These are phyloP conservation scores for Pristionchus japonicus DNA, from an alignment of 2,888 invertebrate genomes.

Conservation along the genomic window DNA sequence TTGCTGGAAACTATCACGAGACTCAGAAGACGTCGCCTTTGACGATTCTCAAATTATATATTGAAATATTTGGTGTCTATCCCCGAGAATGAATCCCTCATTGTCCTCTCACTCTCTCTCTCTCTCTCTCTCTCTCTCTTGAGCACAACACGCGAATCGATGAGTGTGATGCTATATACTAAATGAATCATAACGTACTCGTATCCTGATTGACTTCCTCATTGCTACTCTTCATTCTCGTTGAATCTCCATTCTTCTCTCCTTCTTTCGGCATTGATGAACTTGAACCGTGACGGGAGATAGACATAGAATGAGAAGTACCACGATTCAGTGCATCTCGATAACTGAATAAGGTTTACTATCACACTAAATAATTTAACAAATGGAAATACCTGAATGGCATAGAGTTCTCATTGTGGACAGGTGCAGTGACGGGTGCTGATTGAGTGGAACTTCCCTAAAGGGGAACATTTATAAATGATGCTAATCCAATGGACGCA, in stretches of 20 bases:
- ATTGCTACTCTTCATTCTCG: constrained; percentile 15
- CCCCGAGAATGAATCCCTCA: neutral
- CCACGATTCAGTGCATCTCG: constrained; percentile 39
- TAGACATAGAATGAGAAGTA: neutral
- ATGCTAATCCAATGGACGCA: neutral
- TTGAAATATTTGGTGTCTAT: neutral
- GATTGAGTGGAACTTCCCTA: neutral
- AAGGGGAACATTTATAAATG: neutral
- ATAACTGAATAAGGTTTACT: neutral
- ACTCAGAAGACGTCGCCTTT: neutral
- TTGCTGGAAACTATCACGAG: constrained; percentile 3
- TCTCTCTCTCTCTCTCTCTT: too few species aligned
- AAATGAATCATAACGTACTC: neutral
- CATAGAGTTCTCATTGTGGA: neutral
- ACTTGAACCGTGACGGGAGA: neutral
- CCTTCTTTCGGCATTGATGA: neutral
- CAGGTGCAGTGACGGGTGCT: constrained; percentile 27
- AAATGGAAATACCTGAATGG: constrained; percentile 9
- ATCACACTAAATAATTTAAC: neutral
- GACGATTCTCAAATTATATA: neutral
- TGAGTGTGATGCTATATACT: neutral
- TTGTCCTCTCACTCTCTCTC: neutral
- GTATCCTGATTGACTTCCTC: constrained; percentile 24
- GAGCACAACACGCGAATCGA: neutral
- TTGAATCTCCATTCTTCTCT: neutral